Evolutionary conservation across 2,888 invertebrate genomes (phyloP), one percentile per base, ranked within the genome.

Genomic region (Leptopilina syphax): DNA sequence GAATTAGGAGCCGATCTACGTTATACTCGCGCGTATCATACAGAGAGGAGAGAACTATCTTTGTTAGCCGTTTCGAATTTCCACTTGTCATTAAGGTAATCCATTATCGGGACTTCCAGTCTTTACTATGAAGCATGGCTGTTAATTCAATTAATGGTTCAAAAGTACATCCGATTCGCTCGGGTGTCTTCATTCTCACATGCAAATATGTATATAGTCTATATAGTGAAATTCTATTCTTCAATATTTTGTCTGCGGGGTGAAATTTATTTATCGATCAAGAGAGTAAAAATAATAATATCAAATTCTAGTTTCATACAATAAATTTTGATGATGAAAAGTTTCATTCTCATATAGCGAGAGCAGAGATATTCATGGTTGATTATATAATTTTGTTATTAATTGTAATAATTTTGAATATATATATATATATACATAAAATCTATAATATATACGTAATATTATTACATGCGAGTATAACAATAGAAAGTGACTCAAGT

Each of bases 71-170:
- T 73, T 73, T 73, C 73, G 73, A 73, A 73, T 73, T 73, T 73
- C 73, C 73, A 73, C 73, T 73, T 73, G 73, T 73, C 73, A 73
- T 73, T 73, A 73, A 73, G 73, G 73, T 73, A 73, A 73, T 73
- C 73, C 73, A 73, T 73, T 73, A 73, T 73, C 73, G 73, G 73
- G 73, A 73, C 73, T 73, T 73, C 57, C 73, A 73, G 73, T 73
- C 73, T 73, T 73, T 73, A 73, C 73, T 54, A n/a, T 50, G 12
- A 12, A 34, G 54, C 57, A 73, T 57, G 73, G 73, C 73, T 73
- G 73, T 73, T 73, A 73, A 73, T 73, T 73, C 73, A 73, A 73
- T 73, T 73, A 73, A 73, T 73, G 73, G 73, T 73, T 73, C 73
- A 73, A 73, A 73, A 57, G 73, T 73, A 73, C 73, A 73, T 73